A percentile compares a stretch with the other conserved stretches of the same genome.
Evolutionary conservation across 2,888 invertebrate genomes (phyloP).

Genomic region (Ischnus inquisitorius): DNA sequence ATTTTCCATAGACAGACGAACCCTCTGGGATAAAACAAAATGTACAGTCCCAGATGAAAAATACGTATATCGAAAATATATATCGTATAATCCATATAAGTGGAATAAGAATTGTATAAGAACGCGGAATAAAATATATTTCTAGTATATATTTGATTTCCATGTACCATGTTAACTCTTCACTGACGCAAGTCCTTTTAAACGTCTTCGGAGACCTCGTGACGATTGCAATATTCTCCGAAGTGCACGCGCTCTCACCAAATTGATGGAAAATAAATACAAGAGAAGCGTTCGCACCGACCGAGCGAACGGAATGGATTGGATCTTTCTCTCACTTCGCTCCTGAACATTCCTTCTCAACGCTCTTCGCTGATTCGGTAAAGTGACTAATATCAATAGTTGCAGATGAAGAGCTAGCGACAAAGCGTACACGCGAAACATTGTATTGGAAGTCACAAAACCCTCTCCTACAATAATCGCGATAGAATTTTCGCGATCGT

Average conservation of each 20-base stretch:
- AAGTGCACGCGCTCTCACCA: not conserved
- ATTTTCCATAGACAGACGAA: not conserved
- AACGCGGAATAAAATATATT: too few species aligned
- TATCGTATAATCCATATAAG: too few species aligned
- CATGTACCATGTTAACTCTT: not conserved
- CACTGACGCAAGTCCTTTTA: not conserved
- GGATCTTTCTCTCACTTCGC: not conserved
- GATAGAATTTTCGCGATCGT: not conserved
- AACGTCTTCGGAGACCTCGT: not conserved
- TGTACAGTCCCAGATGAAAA: too few species aligned
- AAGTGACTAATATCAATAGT: constrained; percentile 18
- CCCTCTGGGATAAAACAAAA: too few species aligned
- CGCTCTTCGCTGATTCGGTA: not conserved
- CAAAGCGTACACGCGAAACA: constrained; percentile 3
- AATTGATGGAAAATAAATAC: not conserved
- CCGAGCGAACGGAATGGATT: not conserved
- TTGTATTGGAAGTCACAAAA: constrained; percentile 9
- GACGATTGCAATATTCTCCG: not conserved
- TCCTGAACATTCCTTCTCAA: not conserved
- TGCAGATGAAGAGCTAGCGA: constrained; percentile 13
- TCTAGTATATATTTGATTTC: not conserved
- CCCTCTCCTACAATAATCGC: constrained; percentile 20
- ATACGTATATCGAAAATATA: too few species aligned
- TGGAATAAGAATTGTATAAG: too few species aligned
- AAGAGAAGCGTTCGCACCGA: not conserved